Evolutionary conservation across 2,888 invertebrate species (phyloP).

Genomic region (Megaustenia siamemsis): DNA sequence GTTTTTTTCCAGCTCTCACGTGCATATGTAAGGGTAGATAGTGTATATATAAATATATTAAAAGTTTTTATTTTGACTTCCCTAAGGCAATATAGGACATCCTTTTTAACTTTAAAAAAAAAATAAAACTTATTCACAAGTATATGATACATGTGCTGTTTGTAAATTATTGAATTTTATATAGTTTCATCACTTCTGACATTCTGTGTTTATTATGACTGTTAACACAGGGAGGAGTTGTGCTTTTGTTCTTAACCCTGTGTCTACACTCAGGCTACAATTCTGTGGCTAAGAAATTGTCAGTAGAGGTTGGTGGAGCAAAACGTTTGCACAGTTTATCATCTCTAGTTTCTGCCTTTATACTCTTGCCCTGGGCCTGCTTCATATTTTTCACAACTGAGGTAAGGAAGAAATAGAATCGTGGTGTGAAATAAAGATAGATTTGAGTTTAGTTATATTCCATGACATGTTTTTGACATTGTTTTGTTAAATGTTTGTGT

Average conservation of each 20-base stretch:
- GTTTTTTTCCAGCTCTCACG: no score
- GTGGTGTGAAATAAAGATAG: background rate
- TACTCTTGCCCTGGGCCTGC: conserved; percentile 81
- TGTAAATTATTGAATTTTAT: background rate
- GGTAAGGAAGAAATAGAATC: conserved; percentile 64
- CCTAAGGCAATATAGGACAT: no score
- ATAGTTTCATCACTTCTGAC: background rate
- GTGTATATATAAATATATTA: no score
- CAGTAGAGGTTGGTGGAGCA: conserved; percentile 82
- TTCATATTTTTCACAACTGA: conserved; percentile 80
- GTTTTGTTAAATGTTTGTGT: no score
- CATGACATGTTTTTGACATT: no score
- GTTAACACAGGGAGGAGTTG: conserved; percentile 81
- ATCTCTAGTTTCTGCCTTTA: conserved; percentile 79
- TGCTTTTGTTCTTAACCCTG: conserved; percentile 80
- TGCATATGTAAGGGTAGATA: no score
- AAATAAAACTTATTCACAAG: no score
- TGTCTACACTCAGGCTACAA: conserved; percentile 80
- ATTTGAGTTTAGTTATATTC: no score
- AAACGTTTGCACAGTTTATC: conserved; percentile 82
- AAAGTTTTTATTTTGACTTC: no score
- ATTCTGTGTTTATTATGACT: background rate
- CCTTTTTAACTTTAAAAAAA: no score
- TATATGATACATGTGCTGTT: no score
- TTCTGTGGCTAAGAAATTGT: conserved; percentile 80